Conservation (phyloP, 2,113 vertebrate species). For the Mus musculus region GRCm39 chr15:93085501-93086000, state of each 20-base stretch:
- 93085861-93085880: background rate
- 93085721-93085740: background rate
- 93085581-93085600: background rate
- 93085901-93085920: background rate
- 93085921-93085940: background rate
- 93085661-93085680: constrained; percentile 4
- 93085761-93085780: background rate
- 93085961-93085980: background rate
- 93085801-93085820: background rate
- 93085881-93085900: background rate
- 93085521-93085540: background rate
- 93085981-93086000: background rate
- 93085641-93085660: background rate
- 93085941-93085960: no score
- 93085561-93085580: background rate
- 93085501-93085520: background rate
- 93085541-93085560: background rate
- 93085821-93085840: background rate
- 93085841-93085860: background rate
- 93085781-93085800: background rate
- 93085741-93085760: background rate
- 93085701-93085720: background rate
- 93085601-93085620: background rate
- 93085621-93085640: background rate
- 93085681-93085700: background rate